These are phyloP conservation scores for Euwallacea fornicatus DNA, from an alignment of 1,140 invertebrate species.

Conservation along the genomic window DNA sequence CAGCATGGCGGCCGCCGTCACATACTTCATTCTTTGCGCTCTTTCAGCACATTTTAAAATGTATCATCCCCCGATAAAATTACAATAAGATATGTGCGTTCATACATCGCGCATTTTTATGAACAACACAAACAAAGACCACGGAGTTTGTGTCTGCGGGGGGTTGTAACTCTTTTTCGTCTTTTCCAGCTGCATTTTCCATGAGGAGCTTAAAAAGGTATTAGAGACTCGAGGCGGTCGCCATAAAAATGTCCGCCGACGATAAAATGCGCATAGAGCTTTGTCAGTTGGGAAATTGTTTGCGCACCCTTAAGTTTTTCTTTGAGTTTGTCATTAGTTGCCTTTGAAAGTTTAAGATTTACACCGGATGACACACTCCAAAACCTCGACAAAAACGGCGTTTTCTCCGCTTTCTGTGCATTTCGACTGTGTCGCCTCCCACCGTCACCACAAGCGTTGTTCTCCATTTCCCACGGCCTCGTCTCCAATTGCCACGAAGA, in stretches of 20 bases:
- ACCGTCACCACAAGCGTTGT: too few species aligned
- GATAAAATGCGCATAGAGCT: background rate
- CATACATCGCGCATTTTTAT: conserved; percentile 43
- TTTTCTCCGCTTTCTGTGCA: too few species aligned
- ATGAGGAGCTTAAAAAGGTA: conserved; percentile 19
- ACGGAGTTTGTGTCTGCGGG: conserved; percentile 22
- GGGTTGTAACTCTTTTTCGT: conserved; percentile 29
- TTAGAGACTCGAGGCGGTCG: conserved; percentile 7
- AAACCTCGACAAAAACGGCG: too few species aligned
- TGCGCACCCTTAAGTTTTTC: too few species aligned
- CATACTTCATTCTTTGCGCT: conserved; percentile 56
- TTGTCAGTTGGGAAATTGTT: too few species aligned
- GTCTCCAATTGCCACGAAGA: too few species aligned
- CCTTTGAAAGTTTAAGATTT: too few species aligned
- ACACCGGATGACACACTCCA: too few species aligned
- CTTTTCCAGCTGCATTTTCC: conserved; percentile 18
- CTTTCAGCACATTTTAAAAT: conserved; percentile 56
- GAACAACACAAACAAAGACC: conserved; percentile 38
- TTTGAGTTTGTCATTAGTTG: too few species aligned
- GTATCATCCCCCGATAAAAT: conserved; percentile 55
- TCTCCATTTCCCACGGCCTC: too few species aligned
- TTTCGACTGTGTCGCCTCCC: too few species aligned
- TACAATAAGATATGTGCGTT: conserved; percentile 53
- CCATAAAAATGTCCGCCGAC: conserved; percentile 1
- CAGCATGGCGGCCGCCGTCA: conserved; percentile 54